phyloP scores from a whole-genome alignment of 2,797 vertebrate species.

The Loriculus beryllinus region DNA sequence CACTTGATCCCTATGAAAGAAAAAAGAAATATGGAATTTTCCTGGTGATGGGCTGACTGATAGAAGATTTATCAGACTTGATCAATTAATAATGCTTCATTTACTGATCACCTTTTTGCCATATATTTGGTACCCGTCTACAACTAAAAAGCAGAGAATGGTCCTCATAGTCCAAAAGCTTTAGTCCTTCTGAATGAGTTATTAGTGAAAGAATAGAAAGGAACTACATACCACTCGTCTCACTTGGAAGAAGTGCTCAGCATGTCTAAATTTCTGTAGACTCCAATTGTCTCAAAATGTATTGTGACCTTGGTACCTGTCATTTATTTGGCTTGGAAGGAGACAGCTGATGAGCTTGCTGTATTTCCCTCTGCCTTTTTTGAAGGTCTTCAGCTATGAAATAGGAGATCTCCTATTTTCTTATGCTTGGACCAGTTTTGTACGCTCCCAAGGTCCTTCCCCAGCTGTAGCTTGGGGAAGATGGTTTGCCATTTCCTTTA shows the following conservation, averaged over 20 bases:
- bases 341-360: background rate
- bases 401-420: background rate
- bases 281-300: background rate
- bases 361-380: background rate
- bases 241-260: background rate
- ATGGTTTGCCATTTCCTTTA: background rate
- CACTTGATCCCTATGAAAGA: background rate
- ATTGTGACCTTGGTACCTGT: background rate
- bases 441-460: background rate
- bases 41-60: background rate
- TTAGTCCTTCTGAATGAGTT: background rate
- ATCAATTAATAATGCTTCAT: background rate
- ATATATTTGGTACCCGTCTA: background rate
- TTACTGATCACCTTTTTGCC: background rate
- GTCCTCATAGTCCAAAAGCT: background rate
- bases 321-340: background rate
- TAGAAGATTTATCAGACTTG: background rate
- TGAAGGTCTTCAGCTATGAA: background rate
- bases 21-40: background rate
- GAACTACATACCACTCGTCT: background rate
- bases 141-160: background rate
- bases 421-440: background rate
- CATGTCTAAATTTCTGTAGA: background rate
- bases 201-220: background rate
- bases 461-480: background rate